Evolutionary conservation across 1,140 invertebrate species (phyloP).

Genomic region (Reticulitermes speratus): DNA sequence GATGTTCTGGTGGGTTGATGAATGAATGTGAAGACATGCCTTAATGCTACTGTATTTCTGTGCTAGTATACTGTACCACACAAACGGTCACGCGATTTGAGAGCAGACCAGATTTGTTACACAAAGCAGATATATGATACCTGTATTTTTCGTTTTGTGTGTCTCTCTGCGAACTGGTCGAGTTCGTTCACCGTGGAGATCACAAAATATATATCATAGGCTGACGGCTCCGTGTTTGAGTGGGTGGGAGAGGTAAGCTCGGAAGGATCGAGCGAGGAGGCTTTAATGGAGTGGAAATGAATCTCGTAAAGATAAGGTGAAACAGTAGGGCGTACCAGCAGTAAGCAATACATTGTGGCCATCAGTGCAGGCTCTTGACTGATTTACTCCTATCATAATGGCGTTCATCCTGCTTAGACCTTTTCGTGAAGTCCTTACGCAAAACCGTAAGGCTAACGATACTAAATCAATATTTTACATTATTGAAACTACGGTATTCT

Average conservation of each 20-base stretch:
- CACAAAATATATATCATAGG: neutral
- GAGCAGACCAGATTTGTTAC: neutral
- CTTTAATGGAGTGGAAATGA: slow-evolving; percentile 7
- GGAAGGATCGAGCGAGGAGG: neutral
- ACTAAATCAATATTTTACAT: no score
- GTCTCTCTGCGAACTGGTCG: neutral
- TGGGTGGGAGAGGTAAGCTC: no score
- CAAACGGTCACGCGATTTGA: neutral
- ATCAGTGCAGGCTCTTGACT: no score
- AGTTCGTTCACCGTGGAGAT: neutral
- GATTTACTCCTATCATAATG: no score
- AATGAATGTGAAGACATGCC: neutral
- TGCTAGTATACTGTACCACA: neutral
- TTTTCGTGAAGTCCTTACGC: no score
- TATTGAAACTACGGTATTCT: no score
- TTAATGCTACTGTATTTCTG: no score
- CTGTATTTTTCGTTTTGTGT: neutral
- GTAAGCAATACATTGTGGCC: no score
- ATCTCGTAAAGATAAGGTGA: neutral
- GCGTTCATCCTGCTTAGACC: no score
- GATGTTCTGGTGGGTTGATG: neutral
- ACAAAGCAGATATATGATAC: neutral
- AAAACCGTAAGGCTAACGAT: no score
- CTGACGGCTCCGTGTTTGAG: no score
- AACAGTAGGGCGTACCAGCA: neutral